phyloP scores from a whole-genome alignment of 1,140 invertebrate species.

The Euborellia annulipes region DNA sequence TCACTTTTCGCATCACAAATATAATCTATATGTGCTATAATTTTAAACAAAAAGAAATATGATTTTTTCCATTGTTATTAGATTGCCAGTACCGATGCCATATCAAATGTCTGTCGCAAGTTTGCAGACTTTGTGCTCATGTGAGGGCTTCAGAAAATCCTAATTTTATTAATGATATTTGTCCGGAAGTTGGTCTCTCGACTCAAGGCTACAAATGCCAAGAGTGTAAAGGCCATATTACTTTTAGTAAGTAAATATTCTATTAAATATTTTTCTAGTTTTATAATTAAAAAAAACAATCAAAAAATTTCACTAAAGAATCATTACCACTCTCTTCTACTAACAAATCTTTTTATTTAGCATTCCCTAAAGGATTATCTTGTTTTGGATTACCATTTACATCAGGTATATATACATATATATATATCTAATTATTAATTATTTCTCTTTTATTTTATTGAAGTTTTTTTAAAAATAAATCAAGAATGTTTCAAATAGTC shows the following conservation, averaged over 20 bases:
- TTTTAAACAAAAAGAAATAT: too few relatives aligned
- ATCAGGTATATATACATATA: conserved; percentile 14
- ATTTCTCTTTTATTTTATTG: neutral
- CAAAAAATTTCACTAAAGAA: neutral
- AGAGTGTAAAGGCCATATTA: conserved; percentile 56
- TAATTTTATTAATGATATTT: conserved; percentile 57
- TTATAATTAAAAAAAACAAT: neutral
- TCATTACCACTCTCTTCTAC: too few relatives aligned
- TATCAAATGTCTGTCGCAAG: conserved; percentile 55
- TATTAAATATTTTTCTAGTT: neutral
- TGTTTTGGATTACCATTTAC: conserved; percentile 18
- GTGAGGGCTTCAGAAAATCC: conserved; percentile 57
- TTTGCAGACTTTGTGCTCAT: conserved; percentile 59
- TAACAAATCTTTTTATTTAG: conserved; percentile 22
- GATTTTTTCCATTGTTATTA: too few relatives aligned
- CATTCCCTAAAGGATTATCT: conserved; percentile 22
- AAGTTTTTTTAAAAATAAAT: too few relatives aligned
- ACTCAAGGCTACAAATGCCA: conserved; percentile 62
- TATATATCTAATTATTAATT: neutral
- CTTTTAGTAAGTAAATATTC: conserved; percentile 48
- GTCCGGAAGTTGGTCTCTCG: conserved; percentile 62
- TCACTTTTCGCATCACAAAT: too few relatives aligned
- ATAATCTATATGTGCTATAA: too few relatives aligned
- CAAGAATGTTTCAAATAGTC: too few relatives aligned
- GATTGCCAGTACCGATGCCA: conserved; percentile 56